Conservation (phyloP, 2,113 vertebrate species). For the Tachuris rubrigastra region DNA sequence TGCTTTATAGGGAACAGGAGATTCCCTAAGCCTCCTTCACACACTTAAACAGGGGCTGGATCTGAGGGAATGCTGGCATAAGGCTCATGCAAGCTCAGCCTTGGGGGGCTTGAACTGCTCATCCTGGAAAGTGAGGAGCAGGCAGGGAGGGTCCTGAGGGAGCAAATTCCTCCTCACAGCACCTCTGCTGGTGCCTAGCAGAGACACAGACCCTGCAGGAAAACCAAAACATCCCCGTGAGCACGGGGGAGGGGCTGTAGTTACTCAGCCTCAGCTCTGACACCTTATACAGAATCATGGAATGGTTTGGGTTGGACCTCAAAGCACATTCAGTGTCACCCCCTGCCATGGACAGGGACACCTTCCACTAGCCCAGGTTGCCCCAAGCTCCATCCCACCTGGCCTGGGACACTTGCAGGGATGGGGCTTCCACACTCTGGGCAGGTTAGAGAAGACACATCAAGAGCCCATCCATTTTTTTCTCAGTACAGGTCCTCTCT, state of each 20-base stretch:
- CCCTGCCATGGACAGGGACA: neutral
- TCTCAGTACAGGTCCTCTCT: accelerated
- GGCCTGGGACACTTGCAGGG: neutral
- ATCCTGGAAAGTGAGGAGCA: neutral
- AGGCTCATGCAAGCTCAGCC: neutral
- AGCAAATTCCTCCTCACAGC: neutral
- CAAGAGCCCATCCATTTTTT: accelerated
- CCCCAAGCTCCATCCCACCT: neutral
- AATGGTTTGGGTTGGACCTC: accelerated
- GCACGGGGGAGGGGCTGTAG: neutral
- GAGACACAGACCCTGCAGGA: accelerated
- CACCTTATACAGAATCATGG: neutral
- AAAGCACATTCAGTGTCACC: accelerated
- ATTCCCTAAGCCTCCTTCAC: neutral
- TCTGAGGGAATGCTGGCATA: neutral
- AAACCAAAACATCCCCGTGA: accelerated
- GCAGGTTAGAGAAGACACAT: neutral
- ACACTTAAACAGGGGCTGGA: too few relatives aligned
- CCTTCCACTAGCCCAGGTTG: neutral
- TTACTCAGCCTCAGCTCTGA: neutral
- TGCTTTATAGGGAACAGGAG: neutral
- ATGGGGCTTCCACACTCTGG: neutral
- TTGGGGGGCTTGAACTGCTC: neutral
- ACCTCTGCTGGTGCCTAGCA: neutral
- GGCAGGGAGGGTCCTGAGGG: neutral